Base-by-base conservation (phyloP, 2,888 invertebrate species). In the Sipunculus nudus region DNA sequence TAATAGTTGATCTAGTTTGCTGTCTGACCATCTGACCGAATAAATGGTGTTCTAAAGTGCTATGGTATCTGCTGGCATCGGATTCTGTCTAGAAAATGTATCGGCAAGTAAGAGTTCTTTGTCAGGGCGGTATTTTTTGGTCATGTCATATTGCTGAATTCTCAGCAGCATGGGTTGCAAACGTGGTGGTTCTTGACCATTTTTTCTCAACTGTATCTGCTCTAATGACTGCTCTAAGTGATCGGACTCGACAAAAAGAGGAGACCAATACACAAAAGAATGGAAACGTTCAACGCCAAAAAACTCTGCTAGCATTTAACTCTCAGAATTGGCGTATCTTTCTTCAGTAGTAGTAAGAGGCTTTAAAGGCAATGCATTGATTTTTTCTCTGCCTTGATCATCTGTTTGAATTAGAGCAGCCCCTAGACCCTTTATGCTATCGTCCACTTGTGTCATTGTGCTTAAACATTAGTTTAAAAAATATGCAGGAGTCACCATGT, bases 391-490 rank as follows among this genome's bases (percentile, higher is more conserved):
- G n/a, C n/a, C n/a, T n/a, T n/a, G n/a, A n/a, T n/a, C n/a, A n/a
- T 38, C 32, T 19, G n/a, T 35, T 23, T 50, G 50, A 8, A 50
- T 13, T 16, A 50, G 19, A 16, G 38, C 50, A 19, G 38, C 50
- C 16, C 50, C 50, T 1, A 50, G 50, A 10, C 50, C 38, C 19
- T 19, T 13, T 23, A 10, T 8, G 8, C n/a, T 19, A 13, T 23
- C 47, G 28, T 47, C 47, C 28, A 19, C 23, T 26, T 21, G 13
- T 21, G n/a, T n/a, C n/a, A n/a, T n/a, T n/a, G n/a, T n/a, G n/a
- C n/a, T n/a, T n/a, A n/a, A n/a, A n/a, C n/a, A n/a, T n/a, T n/a
- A n/a, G n/a, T n/a, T n/a, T n/a, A n/a, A n/a, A n/a, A n/a, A n/a
- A n/a, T n/a, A n/a, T n/a, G n/a, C n/a, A n/a, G n/a, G n/a, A n/a